phyloP scores from a whole-genome alignment of 2,888 invertebrate genomes.

The Temnothorax rugatulus region DNA sequence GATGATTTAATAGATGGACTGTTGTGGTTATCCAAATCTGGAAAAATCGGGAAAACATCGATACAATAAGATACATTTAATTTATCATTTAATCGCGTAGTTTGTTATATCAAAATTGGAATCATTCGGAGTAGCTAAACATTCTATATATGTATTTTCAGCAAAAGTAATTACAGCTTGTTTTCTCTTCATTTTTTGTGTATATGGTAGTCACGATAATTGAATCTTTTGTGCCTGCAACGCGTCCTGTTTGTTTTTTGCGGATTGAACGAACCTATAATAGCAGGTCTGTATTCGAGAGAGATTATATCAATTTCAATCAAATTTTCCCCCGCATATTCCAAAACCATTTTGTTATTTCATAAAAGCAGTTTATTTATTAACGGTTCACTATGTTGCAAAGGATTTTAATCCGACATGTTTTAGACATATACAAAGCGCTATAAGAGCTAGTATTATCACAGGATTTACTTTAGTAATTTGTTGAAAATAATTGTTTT shows the following conservation, averaged over 20 bases:
- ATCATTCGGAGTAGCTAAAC: not conserved
- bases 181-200: not conserved
- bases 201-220: not conserved
- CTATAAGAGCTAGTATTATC: not conserved
- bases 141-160: not conserved
- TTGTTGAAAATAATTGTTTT: not conserved
- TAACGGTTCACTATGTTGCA: not conserved
- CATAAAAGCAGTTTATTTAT: not conserved
- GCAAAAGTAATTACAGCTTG: not conserved
- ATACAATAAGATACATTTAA: not conserved
- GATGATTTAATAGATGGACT: not conserved
- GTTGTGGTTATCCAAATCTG: not conserved
- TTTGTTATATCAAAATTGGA: not conserved
- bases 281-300: not conserved
- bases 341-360: not conserved
- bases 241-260: not conserved
- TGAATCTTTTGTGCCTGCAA: not conserved
- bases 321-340: not conserved
- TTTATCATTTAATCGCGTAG: not conserved
- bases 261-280: not conserved
- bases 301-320: constrained; percentile 8
- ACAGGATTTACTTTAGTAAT: constrained; percentile 13
- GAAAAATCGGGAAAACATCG: not conserved
- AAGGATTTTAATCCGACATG: constrained; percentile 1
- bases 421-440: not conserved